These are phyloP conservation scores for Dinocampus coccinellae DNA, from an alignment of 2,888 invertebrate species.

Conservation along the genomic window DNA sequence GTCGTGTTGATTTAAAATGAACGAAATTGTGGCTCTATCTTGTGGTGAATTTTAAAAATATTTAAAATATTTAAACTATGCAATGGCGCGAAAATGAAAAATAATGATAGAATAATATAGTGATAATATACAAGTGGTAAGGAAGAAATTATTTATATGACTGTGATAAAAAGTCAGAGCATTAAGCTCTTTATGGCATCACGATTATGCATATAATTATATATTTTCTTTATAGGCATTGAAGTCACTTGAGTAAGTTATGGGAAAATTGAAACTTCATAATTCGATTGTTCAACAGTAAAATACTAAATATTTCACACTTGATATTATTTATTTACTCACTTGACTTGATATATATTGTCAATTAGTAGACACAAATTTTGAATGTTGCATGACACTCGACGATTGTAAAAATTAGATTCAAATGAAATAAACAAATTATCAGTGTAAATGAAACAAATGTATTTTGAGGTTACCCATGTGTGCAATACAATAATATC, in stretches of 20 bases:
- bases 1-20: background rate
- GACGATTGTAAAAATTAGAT: background rate
- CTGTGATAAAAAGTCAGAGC: background rate
- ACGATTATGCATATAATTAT: background rate
- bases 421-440: background rate
- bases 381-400: background rate
- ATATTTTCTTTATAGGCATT: constrained; percentile 12
- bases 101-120: background rate
- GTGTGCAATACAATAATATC: background rate
- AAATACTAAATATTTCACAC: too few species aligned
- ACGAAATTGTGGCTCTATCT: too few species aligned
- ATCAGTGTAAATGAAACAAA: background rate
- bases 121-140: background rate
- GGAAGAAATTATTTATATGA: background rate
- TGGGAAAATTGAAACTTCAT: too few species aligned
- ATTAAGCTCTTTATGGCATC: background rate
- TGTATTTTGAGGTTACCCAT: background rate
- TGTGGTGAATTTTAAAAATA: background rate
- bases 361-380: too few species aligned
- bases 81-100: background rate
- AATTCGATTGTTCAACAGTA: background rate
- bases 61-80: background rate
- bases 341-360: too few species aligned
- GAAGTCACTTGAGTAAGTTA: constrained; percentile 26
- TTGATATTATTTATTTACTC: too few species aligned